Base-by-base conservation (phyloP, 2,113 vertebrate species). In the Sinosuthora webbiana region DNA sequence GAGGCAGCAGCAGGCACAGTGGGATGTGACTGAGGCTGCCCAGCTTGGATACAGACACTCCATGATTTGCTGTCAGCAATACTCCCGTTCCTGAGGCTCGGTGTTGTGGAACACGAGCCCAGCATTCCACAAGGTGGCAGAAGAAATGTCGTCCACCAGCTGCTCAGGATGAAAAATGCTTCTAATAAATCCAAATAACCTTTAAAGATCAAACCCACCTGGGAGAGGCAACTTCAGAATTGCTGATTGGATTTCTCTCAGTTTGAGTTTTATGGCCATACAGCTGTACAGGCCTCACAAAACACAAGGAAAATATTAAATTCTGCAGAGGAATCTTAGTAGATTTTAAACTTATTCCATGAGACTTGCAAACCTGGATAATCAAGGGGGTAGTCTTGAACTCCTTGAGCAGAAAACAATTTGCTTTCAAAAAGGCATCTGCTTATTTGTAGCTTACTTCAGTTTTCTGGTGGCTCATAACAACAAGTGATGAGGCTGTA, bases 121-220 rank as follows among this genome's bases (percentile, higher is more conserved):
- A 2, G 31, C 6, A 1, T 64, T 44, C 98, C 97, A 97, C 96
- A 62, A 96, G 98, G 82, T 97, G 98, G 97, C 97, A 77, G 97
- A 86, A 65, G 82, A 87, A 95, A 89, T 59, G 75, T 63, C 16
- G 1, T 53, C 52, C 44, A 42, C 41, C 78, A 37, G 42, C 65
- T 83, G 82, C 80, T 83, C 55, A 82, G 78, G 89, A 92, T 97
- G 97, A 98, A 91, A 97, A 97, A 97, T 97, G 95, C 87, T 96
- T 96, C 90, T 95, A 96, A 96, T 98, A 97, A 92, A 97, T 94
- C 82, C 96, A 96, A 95, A 95, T 96, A 97, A 97, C 96, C 97
- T 97, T 97, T 97, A 96, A 97, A 97, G 96, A 97, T 97, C 95
- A 96, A 93, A 89, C 62, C 90, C 68, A 49, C 80, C 44, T 35